A percentile compares a stretch with the other conserved stretches of the same genome.
Conservation (phyloP, 2,797 vertebrate species). For the Amblyopsis hoosieri region DNA sequence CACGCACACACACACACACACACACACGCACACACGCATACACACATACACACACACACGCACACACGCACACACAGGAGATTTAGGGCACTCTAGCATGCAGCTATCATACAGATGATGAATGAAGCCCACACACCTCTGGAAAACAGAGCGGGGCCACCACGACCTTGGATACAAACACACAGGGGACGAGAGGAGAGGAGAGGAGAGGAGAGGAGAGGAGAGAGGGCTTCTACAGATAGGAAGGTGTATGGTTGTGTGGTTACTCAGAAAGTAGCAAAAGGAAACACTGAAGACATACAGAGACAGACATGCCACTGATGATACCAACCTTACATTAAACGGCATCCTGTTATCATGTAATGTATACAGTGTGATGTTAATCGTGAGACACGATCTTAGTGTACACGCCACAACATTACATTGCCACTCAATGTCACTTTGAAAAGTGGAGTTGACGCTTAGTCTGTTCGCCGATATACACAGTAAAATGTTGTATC, state of each 20-base stretch:
- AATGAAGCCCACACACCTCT: conserved; percentile 57
- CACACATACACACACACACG: conserved; percentile 21
- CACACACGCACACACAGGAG: conserved; percentile 43
- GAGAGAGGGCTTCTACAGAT: conserved; percentile 16
- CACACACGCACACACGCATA: conserved; percentile 32
- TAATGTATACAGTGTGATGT: too few species aligned
- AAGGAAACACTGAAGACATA: conserved; percentile 15
- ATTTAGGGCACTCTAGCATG: conserved; percentile 62
- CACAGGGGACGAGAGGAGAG: conserved; percentile 37
- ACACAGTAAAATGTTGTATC: too few species aligned
- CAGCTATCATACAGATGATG: conserved; percentile 15
- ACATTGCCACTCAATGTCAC: too few species aligned
- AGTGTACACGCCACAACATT: too few species aligned
- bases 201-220: conserved; percentile 14
- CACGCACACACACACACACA: conserved; percentile 35
- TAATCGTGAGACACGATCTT: too few species aligned
- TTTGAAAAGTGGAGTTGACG: too few species aligned
- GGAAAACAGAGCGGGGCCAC: conserved; percentile 62
- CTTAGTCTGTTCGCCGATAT: too few species aligned
- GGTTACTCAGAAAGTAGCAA: conserved; percentile 16
- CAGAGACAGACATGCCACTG: conserved; percentile 9
- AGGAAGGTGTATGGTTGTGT: conserved; percentile 17
- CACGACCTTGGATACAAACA: conserved; percentile 69
- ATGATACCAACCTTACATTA: too few species aligned
- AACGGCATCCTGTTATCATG: too few species aligned